phyloP scores from a whole-genome alignment of 2,113 vertebrate genomes.

The Vidua chalybeata region DNA sequence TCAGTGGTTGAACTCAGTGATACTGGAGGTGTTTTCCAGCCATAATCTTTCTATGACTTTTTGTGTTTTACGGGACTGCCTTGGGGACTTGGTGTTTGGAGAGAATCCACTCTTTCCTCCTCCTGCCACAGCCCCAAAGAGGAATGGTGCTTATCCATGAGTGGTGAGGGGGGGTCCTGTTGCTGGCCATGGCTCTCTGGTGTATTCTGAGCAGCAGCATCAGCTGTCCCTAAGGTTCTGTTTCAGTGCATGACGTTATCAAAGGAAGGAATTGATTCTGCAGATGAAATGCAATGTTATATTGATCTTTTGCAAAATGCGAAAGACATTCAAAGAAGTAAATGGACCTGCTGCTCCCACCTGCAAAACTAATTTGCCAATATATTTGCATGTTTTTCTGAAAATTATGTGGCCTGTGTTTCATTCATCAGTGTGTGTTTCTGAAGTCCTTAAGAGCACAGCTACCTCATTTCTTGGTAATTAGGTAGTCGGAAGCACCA shows the following conservation, averaged over 20 bases:
- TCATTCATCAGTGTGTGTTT: background rate
- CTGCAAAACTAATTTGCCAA: background rate
- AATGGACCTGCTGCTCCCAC: background rate
- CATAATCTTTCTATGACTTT: background rate
- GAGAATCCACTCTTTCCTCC: background rate
- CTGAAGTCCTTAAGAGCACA: background rate
- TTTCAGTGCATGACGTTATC: background rate
- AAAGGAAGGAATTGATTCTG: background rate
- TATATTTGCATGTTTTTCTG: background rate
- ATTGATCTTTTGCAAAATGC: background rate
- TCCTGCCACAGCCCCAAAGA: background rate
- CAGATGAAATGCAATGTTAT: background rate
- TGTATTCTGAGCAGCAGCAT: background rate
- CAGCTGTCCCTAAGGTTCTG: background rate
- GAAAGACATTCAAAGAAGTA: background rate
- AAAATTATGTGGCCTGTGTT: background rate
- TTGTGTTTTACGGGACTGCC: background rate
- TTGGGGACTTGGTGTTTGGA: background rate
- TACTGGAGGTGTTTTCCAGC: background rate
- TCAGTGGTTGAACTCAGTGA: background rate
- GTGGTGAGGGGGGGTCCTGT: background rate
- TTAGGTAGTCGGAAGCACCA: background rate
- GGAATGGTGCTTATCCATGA: background rate
- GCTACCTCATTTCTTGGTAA: conserved; percentile 22
- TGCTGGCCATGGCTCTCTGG: background rate